These are phyloP conservation scores for Heliangelus exortis DNA, from an alignment of 2,797 vertebrate species.

Conservation along the genomic window DNA sequence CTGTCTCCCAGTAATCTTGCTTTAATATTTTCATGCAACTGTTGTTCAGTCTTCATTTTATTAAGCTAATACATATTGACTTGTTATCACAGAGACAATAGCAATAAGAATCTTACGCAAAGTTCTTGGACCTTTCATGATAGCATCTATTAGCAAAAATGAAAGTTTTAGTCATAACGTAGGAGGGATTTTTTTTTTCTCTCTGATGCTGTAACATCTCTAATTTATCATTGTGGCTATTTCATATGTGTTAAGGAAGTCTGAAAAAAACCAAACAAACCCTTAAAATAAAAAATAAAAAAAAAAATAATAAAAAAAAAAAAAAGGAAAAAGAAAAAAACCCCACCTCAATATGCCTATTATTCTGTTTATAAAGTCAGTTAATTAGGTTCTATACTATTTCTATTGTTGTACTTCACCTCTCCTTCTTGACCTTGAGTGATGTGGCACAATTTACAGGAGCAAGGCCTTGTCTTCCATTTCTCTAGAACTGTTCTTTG, in stretches of 20 bases:
- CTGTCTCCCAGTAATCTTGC: conserved; percentile 45
- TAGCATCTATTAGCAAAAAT: background rate
- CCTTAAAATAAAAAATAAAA: too few relatives aligned
- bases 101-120: conserved; percentile 58
- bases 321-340: background rate
- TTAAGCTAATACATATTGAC: conserved; percentile 45
- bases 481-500: background rate
- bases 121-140: conserved; percentile 13
- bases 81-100: conserved; percentile 62
- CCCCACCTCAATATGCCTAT: too few relatives aligned
- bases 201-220: background rate
- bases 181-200: background rate
- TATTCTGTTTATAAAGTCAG: background rate
- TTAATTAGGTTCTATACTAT: background rate
- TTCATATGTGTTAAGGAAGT: background rate
- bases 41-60: conserved; percentile 64
- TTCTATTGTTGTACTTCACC: background rate
- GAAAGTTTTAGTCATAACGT: background rate
- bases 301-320: too few relatives aligned
- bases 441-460: background rate
- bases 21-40: conserved; percentile 63
- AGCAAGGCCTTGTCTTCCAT: background rate
- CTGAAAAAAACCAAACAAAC: too few relatives aligned
- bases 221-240: background rate
- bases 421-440: background rate